Percentiles rank a stretch among this genome's conserved stretches.
Conservation (phyloP, 2,797 vertebrate species). For the Amazona ochrocephala region DNA sequence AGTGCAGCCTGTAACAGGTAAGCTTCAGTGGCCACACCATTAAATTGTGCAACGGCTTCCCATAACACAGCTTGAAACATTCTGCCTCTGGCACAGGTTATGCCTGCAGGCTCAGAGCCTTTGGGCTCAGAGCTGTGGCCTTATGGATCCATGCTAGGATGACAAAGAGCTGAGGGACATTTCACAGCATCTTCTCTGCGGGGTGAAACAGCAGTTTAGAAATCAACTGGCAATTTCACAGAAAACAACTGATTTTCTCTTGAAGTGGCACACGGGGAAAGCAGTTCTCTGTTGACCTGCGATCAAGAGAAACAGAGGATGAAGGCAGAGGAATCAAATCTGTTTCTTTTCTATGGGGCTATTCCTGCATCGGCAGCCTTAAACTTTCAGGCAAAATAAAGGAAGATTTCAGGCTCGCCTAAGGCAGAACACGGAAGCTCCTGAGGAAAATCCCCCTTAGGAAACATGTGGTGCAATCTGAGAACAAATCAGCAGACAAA, state of each 20-base stretch:
- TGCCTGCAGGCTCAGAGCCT: not conserved
- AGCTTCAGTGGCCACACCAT: too few relatives aligned
- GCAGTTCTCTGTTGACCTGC: not conserved
- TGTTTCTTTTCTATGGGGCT: not conserved
- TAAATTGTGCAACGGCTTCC: not conserved
- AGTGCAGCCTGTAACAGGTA: rapidly evolving
- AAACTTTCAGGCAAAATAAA: not conserved
- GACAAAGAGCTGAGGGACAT: not conserved
- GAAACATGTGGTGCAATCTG: not conserved
- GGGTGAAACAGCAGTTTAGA: not conserved
- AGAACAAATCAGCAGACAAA: not conserved
- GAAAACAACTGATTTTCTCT: constrained; percentile 12
- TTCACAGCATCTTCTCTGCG: not conserved
- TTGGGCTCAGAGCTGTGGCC: not conserved
- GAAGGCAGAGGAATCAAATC: not conserved
- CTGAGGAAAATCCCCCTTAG: not conserved
- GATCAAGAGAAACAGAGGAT: not conserved
- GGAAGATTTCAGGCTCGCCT: not conserved
- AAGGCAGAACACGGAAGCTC: not conserved
- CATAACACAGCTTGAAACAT: not conserved
- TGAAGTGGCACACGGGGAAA: not conserved
- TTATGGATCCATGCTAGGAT: not conserved
- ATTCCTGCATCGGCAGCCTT: not conserved
- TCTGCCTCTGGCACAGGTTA: not conserved
- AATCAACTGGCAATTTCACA: constrained; percentile 6